Evolutionary conservation across 2,113 vertebrate species (phyloP).

Genomic region (Chinchilla lanigera): DNA sequence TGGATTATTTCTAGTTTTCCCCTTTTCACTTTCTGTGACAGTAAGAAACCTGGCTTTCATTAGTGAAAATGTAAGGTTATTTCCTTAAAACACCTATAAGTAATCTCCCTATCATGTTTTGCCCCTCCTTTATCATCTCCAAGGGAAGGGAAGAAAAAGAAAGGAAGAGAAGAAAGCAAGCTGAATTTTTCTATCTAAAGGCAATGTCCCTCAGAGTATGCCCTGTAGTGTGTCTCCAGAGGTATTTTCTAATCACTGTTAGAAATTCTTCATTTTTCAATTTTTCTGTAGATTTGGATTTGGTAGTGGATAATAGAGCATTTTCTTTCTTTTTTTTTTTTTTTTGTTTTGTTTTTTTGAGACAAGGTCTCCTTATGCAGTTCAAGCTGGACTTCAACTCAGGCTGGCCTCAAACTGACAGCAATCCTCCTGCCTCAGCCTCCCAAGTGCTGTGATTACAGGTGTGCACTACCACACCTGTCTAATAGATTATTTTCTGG

Average conservation of each 20-base stretch:
- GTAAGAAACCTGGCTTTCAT: neutral
- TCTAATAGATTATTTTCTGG: neutral
- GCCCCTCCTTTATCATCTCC: neutral
- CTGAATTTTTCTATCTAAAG: neutral
- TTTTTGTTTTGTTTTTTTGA: too few relatives aligned
- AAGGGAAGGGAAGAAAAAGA: neutral
- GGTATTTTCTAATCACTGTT: neutral
- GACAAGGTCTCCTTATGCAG: too few relatives aligned
- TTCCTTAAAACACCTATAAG: conserved; percentile 17
- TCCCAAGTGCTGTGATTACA: too few relatives aligned
- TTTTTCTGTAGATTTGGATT: neutral
- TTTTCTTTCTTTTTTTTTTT: neutral
- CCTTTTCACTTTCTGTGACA: neutral
- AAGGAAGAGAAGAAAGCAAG: too few relatives aligned
- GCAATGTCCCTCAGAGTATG: neutral
- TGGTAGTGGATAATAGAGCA: neutral
- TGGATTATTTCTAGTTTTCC: neutral
- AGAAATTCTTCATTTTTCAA: neutral
- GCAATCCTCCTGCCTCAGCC: too few relatives aligned
- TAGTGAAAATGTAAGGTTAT: conserved; percentile 6
- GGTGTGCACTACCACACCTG: too few relatives aligned
- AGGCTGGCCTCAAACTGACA: too few relatives aligned
- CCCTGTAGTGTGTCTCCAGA: neutral
- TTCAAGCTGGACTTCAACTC: too few relatives aligned
- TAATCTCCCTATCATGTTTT: neutral